phyloP scores from a whole-genome alignment of 2,113 vertebrate genomes.

The Chaenocephalus aceratus region DNA sequence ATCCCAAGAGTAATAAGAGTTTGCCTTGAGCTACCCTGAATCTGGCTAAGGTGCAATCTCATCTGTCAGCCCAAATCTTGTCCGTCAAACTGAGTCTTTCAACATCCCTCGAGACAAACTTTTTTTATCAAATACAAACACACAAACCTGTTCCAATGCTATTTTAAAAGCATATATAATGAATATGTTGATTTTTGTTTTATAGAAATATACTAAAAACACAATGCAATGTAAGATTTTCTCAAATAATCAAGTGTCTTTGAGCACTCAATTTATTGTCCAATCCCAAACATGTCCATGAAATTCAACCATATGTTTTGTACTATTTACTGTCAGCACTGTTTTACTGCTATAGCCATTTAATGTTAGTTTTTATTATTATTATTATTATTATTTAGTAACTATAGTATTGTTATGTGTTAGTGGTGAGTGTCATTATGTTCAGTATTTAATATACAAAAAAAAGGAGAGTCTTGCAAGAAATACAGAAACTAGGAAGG shows the following conservation, averaged over 20 bases:
- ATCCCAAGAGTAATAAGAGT: constrained; percentile 53
- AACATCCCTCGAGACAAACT: not conserved
- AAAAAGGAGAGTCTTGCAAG: too few species aligned
- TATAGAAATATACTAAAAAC: not conserved
- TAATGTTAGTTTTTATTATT: not conserved
- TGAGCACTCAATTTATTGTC: too few species aligned
- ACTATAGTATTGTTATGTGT: not conserved
- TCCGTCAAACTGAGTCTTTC: constrained; percentile 33
- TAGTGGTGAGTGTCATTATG: not conserved
- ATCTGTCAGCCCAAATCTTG: constrained; percentile 48
- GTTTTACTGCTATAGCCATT: not conserved
- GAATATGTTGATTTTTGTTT: not conserved
- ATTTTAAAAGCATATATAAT: not conserved
- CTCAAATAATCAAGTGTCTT: too few species aligned
- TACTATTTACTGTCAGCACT: too few species aligned
- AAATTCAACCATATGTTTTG: not conserved
- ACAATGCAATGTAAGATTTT: too few species aligned
- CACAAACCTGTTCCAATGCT: not conserved
- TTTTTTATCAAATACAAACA: not conserved
- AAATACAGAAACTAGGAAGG: too few species aligned
- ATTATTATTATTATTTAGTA: not conserved
- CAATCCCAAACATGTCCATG: not conserved
- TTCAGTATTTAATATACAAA: too few species aligned
- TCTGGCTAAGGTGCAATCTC: constrained; percentile 47
- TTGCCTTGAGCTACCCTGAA: constrained; percentile 53